Evolutionary conservation across 1,140 invertebrate species (phyloP).

Genomic region (Arctopsyche grandis): DNA sequence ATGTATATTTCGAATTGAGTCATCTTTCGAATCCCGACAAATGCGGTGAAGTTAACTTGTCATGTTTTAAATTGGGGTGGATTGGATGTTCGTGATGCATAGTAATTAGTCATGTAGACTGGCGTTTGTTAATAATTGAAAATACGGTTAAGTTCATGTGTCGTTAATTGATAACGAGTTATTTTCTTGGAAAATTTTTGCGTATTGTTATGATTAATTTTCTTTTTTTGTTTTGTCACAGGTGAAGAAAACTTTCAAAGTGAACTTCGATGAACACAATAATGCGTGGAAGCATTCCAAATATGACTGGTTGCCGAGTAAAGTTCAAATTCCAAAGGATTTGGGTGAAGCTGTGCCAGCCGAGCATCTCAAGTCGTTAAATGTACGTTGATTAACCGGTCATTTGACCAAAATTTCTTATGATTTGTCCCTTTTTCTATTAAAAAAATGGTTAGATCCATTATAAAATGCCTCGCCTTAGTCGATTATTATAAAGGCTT

Average conservation of each 20-base stretch:
- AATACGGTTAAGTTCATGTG: too few relatives aligned
- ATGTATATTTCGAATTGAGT: not conserved
- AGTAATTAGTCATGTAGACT: not conserved
- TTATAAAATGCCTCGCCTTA: conserved; percentile 44
- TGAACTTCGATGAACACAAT: conserved; percentile 61
- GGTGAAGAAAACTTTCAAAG: conserved; percentile 67
- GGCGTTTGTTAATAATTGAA: too few relatives aligned
- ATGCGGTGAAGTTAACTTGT: not conserved
- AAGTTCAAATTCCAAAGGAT: conserved; percentile 64
- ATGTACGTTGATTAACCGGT: conserved; percentile 58
- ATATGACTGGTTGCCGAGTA: conserved; percentile 68
- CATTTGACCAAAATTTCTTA: not conserved
- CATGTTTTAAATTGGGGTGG: too few relatives aligned
- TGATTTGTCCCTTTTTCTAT: conserved; percentile 15
- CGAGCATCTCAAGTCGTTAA: conserved; percentile 62
- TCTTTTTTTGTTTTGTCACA: conserved; percentile 61
- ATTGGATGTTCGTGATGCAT: not conserved
- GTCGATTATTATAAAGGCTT: conserved; percentile 41
- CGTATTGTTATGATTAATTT: conserved; percentile 4
- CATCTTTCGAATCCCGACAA: not conserved
- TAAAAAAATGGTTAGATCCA: conserved; percentile 26
- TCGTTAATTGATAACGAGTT: not conserved
- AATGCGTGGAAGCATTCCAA: conserved; percentile 63
- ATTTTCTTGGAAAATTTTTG: not conserved
- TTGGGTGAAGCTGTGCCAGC: conserved; percentile 61